phyloP scores from a whole-genome alignment of 1,140 invertebrate genomes.

The Microvelia longipes region DNA sequence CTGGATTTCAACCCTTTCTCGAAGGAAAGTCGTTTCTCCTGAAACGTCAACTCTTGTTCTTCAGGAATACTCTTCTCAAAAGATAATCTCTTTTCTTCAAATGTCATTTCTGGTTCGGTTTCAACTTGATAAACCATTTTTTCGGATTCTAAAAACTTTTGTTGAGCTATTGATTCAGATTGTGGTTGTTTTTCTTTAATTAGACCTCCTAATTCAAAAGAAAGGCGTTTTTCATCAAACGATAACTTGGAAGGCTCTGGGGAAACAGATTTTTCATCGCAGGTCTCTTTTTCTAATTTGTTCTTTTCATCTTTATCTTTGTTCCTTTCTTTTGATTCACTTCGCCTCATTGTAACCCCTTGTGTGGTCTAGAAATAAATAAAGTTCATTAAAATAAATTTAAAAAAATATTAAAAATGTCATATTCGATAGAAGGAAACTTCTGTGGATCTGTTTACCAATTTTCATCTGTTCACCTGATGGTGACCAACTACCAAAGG shows the following conservation, averaged over 20 bases:
- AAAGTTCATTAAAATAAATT: no score
- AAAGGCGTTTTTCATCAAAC: constrained; percentile 23
- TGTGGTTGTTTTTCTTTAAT: constrained; percentile 1
- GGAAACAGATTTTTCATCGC: constrained; percentile 18
- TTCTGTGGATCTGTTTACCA: no score
- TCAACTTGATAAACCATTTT: constrained; percentile 1
- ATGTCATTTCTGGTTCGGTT: constrained; percentile 24
- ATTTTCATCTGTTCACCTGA: no score
- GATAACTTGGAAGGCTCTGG: constrained; percentile 19
- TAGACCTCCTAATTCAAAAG: constrained; percentile 20
- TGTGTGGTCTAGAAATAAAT: background rate
- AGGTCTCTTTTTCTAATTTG: constrained; percentile 39
- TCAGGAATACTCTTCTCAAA: no score
- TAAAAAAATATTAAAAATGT: no score
- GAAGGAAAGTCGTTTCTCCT: constrained; percentile 29
- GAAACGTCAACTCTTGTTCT: constrained; percentile 25
- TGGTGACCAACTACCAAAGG: no score
- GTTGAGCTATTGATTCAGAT: background rate
- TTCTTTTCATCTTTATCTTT: constrained; percentile 49
- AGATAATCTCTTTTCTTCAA: constrained; percentile 32
- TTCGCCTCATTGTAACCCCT: constrained; percentile 11
- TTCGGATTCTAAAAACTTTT: constrained; percentile 1
- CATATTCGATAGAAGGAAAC: no score
- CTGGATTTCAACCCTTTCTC: constrained; percentile 34
- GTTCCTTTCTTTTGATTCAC: constrained; percentile 8